phyloP scores from a whole-genome alignment of 2,888 invertebrate genomes.

The Brenthis ino region DNA sequence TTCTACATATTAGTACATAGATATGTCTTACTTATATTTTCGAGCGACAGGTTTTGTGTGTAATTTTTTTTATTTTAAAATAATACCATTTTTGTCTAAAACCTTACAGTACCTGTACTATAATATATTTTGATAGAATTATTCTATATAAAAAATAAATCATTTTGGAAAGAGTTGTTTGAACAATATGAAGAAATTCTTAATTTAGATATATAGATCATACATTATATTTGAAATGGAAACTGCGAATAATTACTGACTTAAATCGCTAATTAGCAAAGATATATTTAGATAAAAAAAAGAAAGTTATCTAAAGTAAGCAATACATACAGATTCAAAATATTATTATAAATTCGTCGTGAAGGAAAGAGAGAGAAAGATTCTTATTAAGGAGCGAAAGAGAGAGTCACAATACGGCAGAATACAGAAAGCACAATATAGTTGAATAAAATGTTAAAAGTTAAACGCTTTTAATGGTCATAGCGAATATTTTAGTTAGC shows the following conservation, averaged over 20 bases:
- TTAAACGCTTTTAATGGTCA: constrained; percentile 33
- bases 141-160: no score
- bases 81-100: not conserved
- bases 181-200: no score
- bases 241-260: no score
- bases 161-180: no score
- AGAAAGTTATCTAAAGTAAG: not conserved
- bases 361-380: not conserved
- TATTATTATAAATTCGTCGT: constrained; percentile 12
- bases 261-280: not conserved
- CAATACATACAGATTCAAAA: constrained; percentile 5
- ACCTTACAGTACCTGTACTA: no score
- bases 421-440: constrained; percentile 52
- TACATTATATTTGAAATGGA: no score
- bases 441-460: constrained; percentile 42
- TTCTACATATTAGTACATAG: not conserved
- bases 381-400: constrained; percentile 1
- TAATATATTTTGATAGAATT: no score
- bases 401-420: not conserved
- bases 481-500: constrained; percentile 31
- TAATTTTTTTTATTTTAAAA: not conserved
- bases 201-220: no score
- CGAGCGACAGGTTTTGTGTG: not conserved
- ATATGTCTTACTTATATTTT: not conserved
- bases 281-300: not conserved